These are phyloP conservation scores for Diacarnus erythraeanus DNA, from an alignment of 37 sponge, comb jelly and placozoan species.

Conservation along the genomic window DNA sequence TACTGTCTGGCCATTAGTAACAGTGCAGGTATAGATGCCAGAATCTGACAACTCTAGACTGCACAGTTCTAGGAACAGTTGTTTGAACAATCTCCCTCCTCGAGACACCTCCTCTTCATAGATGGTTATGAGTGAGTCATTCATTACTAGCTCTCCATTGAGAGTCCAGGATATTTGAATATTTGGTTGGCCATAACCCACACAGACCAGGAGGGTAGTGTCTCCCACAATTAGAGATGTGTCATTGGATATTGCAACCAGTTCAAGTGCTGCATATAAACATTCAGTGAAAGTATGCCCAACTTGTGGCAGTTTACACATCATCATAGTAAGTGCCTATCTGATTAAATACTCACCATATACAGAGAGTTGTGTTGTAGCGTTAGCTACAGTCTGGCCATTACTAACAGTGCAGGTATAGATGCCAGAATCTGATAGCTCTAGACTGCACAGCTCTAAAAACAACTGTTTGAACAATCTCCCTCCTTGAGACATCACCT, in stretches of 20 bases:
- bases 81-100: neutral
- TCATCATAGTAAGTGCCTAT: no score
- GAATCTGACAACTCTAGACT: neutral
- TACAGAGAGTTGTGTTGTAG: constrained; percentile 6
- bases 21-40: constrained; percentile 19
- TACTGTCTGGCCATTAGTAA: neutral
- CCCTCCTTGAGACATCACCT: neutral
- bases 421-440: constrained; percentile 13
- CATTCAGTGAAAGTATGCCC: neutral
- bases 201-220: constrained; percentile 20
- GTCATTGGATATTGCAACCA: neutral
- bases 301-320: no score
- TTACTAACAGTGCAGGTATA: constrained; percentile 28
- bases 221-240: constrained; percentile 3
- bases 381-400: neutral
- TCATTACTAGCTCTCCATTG: constrained; percentile 5
- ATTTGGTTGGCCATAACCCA: constrained; percentile 8
- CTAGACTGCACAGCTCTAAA: constrained; percentile 25
- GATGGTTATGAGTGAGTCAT: constrained; percentile 9
- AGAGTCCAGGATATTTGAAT: constrained; percentile 14
- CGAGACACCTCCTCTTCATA: constrained; percentile 1
- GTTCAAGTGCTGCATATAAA: neutral
- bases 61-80: constrained; percentile 17
- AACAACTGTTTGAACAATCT: constrained; percentile 12
- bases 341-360: neutral